Percentiles rank a stretch among this genome's conserved stretches.
Conservation (phyloP, 1,140 invertebrate species). For the Periplaneta americana region DNA sequence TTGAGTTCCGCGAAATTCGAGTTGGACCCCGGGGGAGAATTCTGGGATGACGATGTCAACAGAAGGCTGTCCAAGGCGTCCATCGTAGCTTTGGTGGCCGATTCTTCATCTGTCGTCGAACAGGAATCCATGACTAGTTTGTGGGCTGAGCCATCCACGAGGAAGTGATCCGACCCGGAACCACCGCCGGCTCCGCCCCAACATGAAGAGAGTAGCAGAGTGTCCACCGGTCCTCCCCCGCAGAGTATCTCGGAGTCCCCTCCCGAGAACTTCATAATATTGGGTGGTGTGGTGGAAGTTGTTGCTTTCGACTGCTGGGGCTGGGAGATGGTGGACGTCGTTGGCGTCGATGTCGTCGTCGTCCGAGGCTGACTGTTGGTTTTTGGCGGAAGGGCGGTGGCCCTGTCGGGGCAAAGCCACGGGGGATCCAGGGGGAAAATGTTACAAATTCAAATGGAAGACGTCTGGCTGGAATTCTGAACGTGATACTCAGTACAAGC, state of each 20-base stretch:
- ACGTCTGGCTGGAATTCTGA: neutral
- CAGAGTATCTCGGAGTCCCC: slow-evolving; percentile 1
- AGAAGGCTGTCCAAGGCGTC: slow-evolving; percentile 58
- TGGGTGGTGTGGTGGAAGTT: neutral
- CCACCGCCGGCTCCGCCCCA: slow-evolving; percentile 36
- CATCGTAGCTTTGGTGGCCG: slow-evolving; percentile 45
- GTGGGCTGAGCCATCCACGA: slow-evolving; percentile 2
- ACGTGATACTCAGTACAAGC: neutral
- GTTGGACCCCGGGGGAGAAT: slow-evolving; percentile 32
- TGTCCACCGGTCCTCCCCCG: slow-evolving; percentile 27
- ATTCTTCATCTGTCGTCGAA: slow-evolving; percentile 34
- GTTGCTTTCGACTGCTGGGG: neutral
- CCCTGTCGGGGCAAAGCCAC: slow-evolving; percentile 11
- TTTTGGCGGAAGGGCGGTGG: neutral
- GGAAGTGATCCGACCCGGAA: slow-evolving; percentile 26
- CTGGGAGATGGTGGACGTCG: neutral
- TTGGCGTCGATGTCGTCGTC: neutral
- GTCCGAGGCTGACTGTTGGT: neutral
- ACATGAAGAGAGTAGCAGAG: slow-evolving; percentile 33
- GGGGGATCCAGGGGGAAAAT: slow-evolving; percentile 10
- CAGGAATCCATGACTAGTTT: slow-evolving; percentile 3
- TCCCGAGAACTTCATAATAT: slow-evolving; percentile 13
- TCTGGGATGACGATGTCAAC: slow-evolving; percentile 34
- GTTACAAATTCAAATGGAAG: neutral
- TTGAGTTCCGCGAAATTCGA: slow-evolving; percentile 72